phyloP scores from a whole-genome alignment of 1,140 invertebrate species.

The Pollicipes pollicipes region DNA sequence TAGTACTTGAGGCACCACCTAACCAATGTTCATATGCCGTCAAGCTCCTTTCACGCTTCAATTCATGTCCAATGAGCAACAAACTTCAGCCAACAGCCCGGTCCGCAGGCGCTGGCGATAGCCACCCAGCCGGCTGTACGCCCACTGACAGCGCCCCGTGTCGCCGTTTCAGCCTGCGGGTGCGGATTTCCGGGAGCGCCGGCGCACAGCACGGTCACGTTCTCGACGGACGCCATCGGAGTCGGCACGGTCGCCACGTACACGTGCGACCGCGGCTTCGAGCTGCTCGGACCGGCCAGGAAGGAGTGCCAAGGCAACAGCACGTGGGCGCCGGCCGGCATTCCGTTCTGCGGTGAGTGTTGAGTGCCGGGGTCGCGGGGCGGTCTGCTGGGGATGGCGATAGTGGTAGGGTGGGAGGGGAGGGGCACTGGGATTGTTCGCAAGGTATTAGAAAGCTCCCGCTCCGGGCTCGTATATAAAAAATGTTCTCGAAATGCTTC shows the following conservation, averaged over 20 bases:
- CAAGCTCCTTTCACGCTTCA: no score
- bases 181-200: constrained; percentile 86
- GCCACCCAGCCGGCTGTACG: no score
- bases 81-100: no score
- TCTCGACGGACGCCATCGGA: constrained; percentile 45
- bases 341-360: constrained; percentile 82
- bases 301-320: constrained; percentile 54
- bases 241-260: constrained; percentile 63
- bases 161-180: background rate
- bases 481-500: no score
- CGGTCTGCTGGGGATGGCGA: constrained; percentile 14
- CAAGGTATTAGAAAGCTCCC: background rate
- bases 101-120: no score
- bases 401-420: constrained; percentile 11
- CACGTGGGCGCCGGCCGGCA: constrained; percentile 72
- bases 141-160: no score
- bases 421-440: constrained; percentile 4
- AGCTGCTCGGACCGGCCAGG: constrained; percentile 64
- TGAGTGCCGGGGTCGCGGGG: no score
- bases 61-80: no score
- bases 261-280: constrained; percentile 73
- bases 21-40: no score
- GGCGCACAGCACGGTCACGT: constrained; percentile 60
- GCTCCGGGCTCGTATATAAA: no score
- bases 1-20: no score